Evolutionary conservation across 1,140 invertebrate genomes (phyloP).

Genomic region (Plodia interpunctella): DNA sequence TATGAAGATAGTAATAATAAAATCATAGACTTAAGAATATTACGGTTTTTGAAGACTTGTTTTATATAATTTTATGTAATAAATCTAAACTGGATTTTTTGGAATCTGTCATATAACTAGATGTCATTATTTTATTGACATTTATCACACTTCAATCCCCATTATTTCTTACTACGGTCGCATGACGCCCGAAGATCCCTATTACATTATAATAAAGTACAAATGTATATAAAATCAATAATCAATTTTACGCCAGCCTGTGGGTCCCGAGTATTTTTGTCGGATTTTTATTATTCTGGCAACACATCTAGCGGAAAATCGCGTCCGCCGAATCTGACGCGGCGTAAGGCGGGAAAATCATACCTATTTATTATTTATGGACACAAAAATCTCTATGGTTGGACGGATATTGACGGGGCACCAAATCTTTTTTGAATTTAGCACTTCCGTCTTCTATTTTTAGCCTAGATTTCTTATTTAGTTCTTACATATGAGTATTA

Average conservation of each 20-base stretch:
- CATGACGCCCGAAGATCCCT: constrained; percentile 32
- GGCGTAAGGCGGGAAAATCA: constrained; percentile 31
- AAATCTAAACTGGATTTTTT: too few species aligned
- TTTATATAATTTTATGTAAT: too few species aligned
- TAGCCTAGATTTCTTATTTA: too few species aligned
- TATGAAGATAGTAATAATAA: too few species aligned
- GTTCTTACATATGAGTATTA: too few species aligned
- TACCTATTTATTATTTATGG: constrained; percentile 34
- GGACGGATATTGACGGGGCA: neutral
- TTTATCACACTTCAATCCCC: constrained; percentile 41
- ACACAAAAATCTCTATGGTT: constrained; percentile 16
- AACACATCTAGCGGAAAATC: constrained; percentile 62
- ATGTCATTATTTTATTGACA: constrained; percentile 31
- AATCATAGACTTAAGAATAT: too few species aligned
- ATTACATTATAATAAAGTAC: constrained; percentile 18
- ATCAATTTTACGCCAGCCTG: constrained; percentile 71
- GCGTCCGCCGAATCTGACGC: constrained; percentile 28
- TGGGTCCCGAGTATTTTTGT: constrained; percentile 50
- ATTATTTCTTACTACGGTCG: constrained; percentile 36
- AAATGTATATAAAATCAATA: constrained; percentile 61
- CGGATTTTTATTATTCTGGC: constrained; percentile 56
- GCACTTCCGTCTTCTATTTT: neutral
- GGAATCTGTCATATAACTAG: too few species aligned
- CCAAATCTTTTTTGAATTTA: neutral
- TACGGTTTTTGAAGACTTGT: too few species aligned